Evolutionary conservation across 2,888 invertebrate species (phyloP).

Genomic region (Parnassius orleans): DNA sequence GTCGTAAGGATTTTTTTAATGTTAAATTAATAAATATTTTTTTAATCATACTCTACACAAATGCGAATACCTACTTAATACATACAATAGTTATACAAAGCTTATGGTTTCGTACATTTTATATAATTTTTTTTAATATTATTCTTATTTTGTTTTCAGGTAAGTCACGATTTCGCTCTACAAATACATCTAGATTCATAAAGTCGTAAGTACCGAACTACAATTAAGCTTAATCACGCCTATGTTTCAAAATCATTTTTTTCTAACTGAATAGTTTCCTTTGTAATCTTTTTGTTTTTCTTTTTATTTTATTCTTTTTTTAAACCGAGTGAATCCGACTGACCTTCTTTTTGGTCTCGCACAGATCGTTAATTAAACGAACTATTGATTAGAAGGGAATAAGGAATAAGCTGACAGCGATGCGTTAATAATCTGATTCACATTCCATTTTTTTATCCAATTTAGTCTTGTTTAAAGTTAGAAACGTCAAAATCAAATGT

Average conservation of each 20-base stretch:
- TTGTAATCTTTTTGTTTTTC: neutral
- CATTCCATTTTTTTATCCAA: too few species aligned
- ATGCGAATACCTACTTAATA: too few species aligned
- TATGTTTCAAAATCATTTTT: neutral
- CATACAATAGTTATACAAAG: too few species aligned
- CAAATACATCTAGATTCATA: neutral
- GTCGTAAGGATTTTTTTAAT: too few species aligned
- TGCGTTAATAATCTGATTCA: too few species aligned
- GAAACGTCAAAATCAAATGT: too few species aligned
- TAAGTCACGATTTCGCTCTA: slow-evolving; percentile 39
- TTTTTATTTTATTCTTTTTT: neutral
- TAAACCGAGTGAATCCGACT: slow-evolving; percentile 33
- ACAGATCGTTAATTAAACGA: slow-evolving; percentile 40
- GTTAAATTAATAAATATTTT: too few species aligned
- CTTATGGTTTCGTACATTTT: neutral
- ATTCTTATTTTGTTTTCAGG: slow-evolving; percentile 41
- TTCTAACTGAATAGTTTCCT: neutral
- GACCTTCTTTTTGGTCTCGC: slow-evolving; percentile 35
- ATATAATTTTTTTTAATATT: neutral
- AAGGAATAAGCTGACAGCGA: neutral
- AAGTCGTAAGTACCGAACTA: slow-evolving; percentile 7
- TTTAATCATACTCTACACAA: too few species aligned
- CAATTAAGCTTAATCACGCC: neutral
- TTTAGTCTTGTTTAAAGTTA: too few species aligned
- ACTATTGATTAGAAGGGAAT: slow-evolving; percentile 28